These are phyloP conservation scores for Eupithecia centaureata DNA, from an alignment of 2,888 invertebrate genomes.

Conservation along the genomic window DNA sequence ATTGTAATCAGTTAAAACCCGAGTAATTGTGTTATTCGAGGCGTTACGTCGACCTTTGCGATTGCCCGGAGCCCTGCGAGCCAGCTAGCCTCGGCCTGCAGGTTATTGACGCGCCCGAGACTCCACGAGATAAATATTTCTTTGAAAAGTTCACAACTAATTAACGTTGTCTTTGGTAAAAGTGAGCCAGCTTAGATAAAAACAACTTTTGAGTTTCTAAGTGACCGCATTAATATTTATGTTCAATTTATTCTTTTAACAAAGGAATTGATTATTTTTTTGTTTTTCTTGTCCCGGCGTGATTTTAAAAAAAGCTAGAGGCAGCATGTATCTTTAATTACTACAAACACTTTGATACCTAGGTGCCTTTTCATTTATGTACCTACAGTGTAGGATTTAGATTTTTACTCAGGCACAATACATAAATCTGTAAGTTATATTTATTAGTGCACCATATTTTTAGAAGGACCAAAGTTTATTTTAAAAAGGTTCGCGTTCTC, in stretches of 20 bases:
- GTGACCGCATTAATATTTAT: conserved; percentile 19
- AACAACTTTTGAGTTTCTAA: conserved; percentile 23
- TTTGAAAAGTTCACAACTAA: conserved; percentile 40
- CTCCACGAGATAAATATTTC: conserved; percentile 36
- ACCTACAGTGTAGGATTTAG: background rate
- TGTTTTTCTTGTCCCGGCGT: background rate
- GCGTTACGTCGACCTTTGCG: conserved; percentile 36
- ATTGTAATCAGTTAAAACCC: conserved; percentile 34
- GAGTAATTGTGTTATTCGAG: conserved; percentile 35
- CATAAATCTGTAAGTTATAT: conserved; percentile 5
- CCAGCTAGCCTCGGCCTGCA: conserved; percentile 11
- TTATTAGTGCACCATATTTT: background rate
- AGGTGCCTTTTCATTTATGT: background rate
- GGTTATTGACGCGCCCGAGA: conserved; percentile 32
- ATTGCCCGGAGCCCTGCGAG: conserved; percentile 18
- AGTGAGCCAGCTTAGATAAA: conserved; percentile 22
- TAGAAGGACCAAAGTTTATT: background rate
- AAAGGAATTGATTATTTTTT: background rate
- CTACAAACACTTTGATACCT: background rate
- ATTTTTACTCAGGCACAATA: background rate
- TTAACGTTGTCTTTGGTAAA: conserved; percentile 37
- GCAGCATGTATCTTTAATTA: background rate
- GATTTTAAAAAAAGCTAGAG: background rate
- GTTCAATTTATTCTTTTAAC: background rate
- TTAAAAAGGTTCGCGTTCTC: background rate